Evolutionary conservation across 2,113 vertebrate genomes (phyloP), one percentile per base, ranked within the genome.

Genomic region (Polypterus senegalus): DNA sequence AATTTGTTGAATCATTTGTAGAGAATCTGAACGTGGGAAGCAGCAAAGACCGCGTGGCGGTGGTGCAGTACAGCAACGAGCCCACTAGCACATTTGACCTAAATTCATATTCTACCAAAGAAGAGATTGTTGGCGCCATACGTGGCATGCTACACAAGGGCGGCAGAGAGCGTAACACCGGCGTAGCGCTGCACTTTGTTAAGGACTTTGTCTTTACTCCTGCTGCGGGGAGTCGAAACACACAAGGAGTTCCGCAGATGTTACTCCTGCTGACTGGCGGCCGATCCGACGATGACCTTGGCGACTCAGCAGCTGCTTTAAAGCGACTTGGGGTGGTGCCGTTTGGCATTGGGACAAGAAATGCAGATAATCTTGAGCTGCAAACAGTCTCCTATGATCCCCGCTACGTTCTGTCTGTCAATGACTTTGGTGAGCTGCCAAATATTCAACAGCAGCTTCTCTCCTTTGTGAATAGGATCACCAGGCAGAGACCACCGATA

Each of bases 51-150:
- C 59, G 56, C 6, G 59, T 65, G 27, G 64, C 48, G 6, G 46
- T 65, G 9, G 64, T 61, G 7, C 58, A 54, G 46, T 61, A 61
- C 47, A 59, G 51, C 47, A 46, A 10, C 48, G 9, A 47, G 11
- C 52, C 64, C 43, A 61, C 3, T 5, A 4, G 61, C 49, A 51
- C 52, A 59, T 61, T 65, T 59, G 53, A 61, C 11, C 53, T 65
- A 49, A 59, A 59, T 27, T 49, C 63, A 51, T 53, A 64, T 6
- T 45, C 55, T 46, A 49, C 63, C n/a, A 64, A 64, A 47, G 49
- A 51, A 51, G 55, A 64, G 27, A 46, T 64, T 8, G 46, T 64
- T 11, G 47, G 27, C 9, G 45, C 54, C 7, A 46, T 64, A 9
- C 54, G 46, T 52, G 43, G 49, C 48, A 45, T 64, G 47, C 57